phyloP scores from a whole-genome alignment of 2,888 invertebrate genomes.

The Lochmaea capreae region DNA sequence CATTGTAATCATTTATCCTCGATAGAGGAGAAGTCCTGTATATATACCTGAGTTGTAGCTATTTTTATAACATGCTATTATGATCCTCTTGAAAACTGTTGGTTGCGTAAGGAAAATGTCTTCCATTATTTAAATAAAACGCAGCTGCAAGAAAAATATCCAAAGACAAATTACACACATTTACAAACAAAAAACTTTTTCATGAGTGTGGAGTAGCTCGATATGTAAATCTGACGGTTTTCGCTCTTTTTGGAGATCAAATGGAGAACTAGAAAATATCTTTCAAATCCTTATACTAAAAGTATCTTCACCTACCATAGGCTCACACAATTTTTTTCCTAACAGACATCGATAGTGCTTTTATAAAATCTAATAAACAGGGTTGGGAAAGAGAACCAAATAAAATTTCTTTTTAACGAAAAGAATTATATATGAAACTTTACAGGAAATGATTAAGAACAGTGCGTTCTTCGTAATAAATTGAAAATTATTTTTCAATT shows the following conservation, averaged over 20 bases:
- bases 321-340: background rate
- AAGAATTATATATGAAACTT: no score
- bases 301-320: background rate
- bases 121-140: slow-evolving; percentile 12
- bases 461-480: no score
- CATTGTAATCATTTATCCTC: no score
- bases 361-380: no score
- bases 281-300: background rate
- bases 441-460: no score
- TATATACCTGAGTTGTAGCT: no score
- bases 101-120: background rate
- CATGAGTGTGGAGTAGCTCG: slow-evolving; percentile 11
- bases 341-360: background rate
- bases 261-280: slow-evolving; percentile 12
- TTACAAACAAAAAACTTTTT: slow-evolving; percentile 4
- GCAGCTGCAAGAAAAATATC: background rate
- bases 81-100: no score
- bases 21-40: no score
- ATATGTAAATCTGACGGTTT: slow-evolving; percentile 13
- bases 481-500: no score
- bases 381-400: no score
- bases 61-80: no score
- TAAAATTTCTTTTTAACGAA: no score
- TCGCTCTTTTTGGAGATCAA: background rate
- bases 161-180: slow-evolving; percentile 10